These are phyloP conservation scores for Geotrypetes seraphini DNA, from an alignment of 2,797 vertebrate species.

Conservation along the genomic window DNA sequence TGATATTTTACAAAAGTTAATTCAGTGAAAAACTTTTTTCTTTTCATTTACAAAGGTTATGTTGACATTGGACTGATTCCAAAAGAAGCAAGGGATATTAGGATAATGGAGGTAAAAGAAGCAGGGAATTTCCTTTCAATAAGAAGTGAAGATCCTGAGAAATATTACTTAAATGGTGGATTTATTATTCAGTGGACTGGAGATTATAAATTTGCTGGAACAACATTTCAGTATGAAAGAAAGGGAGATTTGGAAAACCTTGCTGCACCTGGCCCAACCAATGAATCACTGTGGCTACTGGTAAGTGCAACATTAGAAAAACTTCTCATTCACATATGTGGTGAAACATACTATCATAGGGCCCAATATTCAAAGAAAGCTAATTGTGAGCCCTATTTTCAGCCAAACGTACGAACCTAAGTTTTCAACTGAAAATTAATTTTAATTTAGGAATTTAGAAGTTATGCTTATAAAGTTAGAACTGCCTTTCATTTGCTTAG, in stretches of 20 bases:
- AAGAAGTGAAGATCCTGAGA: conserved; percentile 63
- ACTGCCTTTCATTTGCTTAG: no score
- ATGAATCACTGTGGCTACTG: conserved; percentile 83
- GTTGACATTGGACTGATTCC: conserved; percentile 87
- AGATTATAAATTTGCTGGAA: conserved; percentile 82
- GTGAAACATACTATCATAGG: no score
- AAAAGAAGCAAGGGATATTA: conserved; percentile 82
- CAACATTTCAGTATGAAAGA: conserved; percentile 79
- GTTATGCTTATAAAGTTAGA: no score
- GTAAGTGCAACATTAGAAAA: conserved; percentile 46
- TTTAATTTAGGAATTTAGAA: no score
- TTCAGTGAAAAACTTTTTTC: no score
- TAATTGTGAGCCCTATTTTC: no score
- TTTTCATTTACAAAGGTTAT: conserved; percentile 62
- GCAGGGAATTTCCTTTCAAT: conserved; percentile 90
- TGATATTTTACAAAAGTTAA: no score
- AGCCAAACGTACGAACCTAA: no score
- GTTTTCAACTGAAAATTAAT: no score
- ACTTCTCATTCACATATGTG: no score
- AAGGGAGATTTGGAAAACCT: conserved; percentile 86
- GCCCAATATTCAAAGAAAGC: no score
- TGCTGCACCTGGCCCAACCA: conserved; percentile 82
- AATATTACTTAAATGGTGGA: conserved; percentile 89
- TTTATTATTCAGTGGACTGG: conserved; percentile 97
- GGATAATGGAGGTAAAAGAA: conserved; percentile 76